phyloP scores from a whole-genome alignment of 2,797 vertebrate species.

The Epinephelus awoara region DNA sequence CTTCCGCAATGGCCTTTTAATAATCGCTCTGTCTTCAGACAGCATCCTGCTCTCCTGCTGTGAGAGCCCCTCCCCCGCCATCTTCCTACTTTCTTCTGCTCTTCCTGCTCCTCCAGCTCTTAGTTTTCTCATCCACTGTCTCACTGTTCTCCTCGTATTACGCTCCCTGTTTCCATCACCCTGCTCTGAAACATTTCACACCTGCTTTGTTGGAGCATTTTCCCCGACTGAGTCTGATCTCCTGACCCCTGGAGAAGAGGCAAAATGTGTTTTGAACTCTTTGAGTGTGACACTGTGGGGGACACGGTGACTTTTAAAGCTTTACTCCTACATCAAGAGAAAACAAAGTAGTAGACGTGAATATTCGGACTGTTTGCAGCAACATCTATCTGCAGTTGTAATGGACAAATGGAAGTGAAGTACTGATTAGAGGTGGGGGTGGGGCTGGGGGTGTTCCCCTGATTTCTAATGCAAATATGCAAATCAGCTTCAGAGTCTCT shows the following conservation, averaged over 20 bases:
- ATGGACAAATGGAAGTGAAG: not conserved
- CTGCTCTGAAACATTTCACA: not conserved
- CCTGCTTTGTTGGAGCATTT: not conserved
- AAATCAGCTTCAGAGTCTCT: not conserved
- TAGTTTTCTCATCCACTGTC: no score
- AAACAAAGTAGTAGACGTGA: not conserved
- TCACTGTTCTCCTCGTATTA: not conserved
- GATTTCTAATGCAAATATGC: not conserved
- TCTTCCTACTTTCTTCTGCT: not conserved
- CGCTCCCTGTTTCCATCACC: not conserved
- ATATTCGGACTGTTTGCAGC: not conserved
- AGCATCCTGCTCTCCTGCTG: not conserved
- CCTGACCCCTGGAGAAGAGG: not conserved
- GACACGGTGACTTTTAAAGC: not conserved
- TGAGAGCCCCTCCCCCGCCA: no score
- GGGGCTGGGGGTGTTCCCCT: not conserved
- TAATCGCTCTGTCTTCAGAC: slow-evolving; percentile 1
- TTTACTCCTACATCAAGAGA: rapidly evolving
- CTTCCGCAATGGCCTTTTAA: slow-evolving; percentile 42
- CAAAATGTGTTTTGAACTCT: not conserved
- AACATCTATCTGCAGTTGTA: not conserved
- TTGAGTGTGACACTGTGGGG: not conserved
- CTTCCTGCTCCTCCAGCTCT: not conserved
- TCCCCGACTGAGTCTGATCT: not conserved
- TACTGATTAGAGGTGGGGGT: no score